Evolutionary conservation across 1,140 invertebrate genomes (phyloP), one percentile per base, ranked within the genome.

Genomic region (Ostrea denselamellosa): DNA sequence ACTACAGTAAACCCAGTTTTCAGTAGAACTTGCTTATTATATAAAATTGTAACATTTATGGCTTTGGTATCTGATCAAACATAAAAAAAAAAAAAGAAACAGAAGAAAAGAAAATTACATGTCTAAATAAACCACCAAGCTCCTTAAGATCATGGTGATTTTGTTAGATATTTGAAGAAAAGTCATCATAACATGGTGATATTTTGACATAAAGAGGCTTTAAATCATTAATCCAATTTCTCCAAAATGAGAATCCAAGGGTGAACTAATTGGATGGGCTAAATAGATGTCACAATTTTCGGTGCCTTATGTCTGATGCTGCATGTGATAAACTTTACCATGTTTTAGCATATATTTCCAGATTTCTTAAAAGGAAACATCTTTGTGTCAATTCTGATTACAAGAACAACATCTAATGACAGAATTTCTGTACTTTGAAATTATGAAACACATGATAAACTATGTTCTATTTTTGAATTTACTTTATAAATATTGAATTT

Each of bases 221-320:
- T 77, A 77, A 77, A 77, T 77, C 68, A 77, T 77, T 77, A 12
- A 77, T 77, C 68, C 68, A 77, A 77, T 77, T 77, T 77, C 68
- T 77, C 28, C 28, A 28, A 25, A 25, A 77, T 25, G 22, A 34
- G 25, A 77, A 8, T 5, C 34, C 8, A 25, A 14, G 8, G 25
- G 25, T 28, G 68, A 28, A 77, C 22, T 28, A 28, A 34, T 12
- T 28, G 10, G 68, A 62, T 62, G n/a, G n/a, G 56, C 56, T 62
- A 62, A 62, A 62, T 62, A 8, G 56, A 19, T 62, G 56, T 62
- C 56, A 19, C 17, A n/a, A n/a, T 62, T 62, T 58, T 62, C 34
- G 34, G 34, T 62, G n/a, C 14, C n/a, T 62, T 62, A n/a, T n/a
- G 17, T 19, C 56, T 19, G 56, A 17, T 19, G n/a, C 17, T 62